Percentiles rank a stretch among this genome's conserved stretches.
These are phyloP conservation scores for Catocala sponsa DNA, from an alignment of 2,888 invertebrate species.

Conservation along the genomic window DNA sequence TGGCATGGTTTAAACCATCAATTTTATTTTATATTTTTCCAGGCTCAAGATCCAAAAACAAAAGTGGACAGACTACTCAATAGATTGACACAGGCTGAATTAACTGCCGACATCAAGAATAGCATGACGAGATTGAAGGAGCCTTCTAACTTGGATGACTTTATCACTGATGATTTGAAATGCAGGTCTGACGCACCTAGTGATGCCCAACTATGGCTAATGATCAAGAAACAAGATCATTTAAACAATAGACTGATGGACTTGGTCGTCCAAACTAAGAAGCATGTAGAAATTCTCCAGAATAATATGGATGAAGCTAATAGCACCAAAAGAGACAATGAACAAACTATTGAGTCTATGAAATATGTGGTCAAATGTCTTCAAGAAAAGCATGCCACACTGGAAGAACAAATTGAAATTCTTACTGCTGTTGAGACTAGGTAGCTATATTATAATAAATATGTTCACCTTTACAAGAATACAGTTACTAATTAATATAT, in stretches of 20 bases:
- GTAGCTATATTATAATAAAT: conserved; percentile 43
- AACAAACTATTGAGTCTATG: conserved; percentile 71
- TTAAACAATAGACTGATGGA: conserved; percentile 72
- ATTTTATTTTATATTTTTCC: conserved; percentile 10
- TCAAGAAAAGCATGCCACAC: conserved; percentile 80
- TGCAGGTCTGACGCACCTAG: conserved; percentile 67
- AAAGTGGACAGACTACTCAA: conserved; percentile 68
- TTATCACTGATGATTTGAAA: conserved; percentile 69
- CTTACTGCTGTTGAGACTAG: conserved; percentile 78
- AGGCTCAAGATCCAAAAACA: conserved; percentile 40
- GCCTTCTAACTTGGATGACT: conserved; percentile 68
- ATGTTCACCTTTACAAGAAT: background rate
- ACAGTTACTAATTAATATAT: background rate
- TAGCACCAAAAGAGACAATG: conserved; percentile 65
- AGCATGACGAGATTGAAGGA: conserved; percentile 65
- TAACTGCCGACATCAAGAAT: conserved; percentile 69
- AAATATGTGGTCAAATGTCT: conserved; percentile 81
- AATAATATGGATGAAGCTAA: conserved; percentile 67
- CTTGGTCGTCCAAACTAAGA: conserved; percentile 69
- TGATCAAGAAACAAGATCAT: conserved; percentile 79
- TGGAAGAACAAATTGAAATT: conserved; percentile 83
- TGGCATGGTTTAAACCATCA: too few species aligned
- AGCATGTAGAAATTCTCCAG: conserved; percentile 70
- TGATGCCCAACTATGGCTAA: conserved; percentile 74
- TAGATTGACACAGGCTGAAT: conserved; percentile 68